A percentile compares a stretch with the other conserved stretches of the same genome.
These are phyloP conservation scores for Macrochelys suwanniensis DNA, from an alignment of 2,797 vertebrate genomes.

Conservation along the genomic window DNA sequence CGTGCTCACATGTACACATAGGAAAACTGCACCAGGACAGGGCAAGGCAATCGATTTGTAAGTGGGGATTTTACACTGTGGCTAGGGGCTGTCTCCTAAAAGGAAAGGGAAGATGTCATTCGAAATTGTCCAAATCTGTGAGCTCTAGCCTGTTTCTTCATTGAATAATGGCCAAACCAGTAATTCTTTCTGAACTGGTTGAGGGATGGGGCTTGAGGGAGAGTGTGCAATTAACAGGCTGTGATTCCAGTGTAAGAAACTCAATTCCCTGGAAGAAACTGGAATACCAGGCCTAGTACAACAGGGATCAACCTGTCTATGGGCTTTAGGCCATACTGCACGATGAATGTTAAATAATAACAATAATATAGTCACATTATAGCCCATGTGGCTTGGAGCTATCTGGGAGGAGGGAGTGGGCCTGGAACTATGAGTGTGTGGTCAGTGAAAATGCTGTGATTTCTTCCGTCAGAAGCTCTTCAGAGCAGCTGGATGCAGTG, in stretches of 20 bases:
- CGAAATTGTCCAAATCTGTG: background rate
- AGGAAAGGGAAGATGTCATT: background rate
- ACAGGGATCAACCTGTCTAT: background rate
- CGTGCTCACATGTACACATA: background rate
- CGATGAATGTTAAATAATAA: background rate
- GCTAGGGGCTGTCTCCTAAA: background rate
- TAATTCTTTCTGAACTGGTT: slow-evolving; percentile 50
- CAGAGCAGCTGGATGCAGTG: too few species aligned
- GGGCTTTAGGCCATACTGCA: background rate
- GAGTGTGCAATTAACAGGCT: slow-evolving; percentile 32
- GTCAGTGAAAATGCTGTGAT: background rate
- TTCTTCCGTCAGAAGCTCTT: background rate
- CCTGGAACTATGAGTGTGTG: background rate
- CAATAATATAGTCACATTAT: background rate
- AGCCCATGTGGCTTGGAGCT: background rate
- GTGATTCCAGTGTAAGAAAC: slow-evolving; percentile 50
- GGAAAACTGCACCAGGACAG: background rate
- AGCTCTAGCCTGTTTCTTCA: background rate
- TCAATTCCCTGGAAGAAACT: background rate
- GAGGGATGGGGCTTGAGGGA: slow-evolving; percentile 32
- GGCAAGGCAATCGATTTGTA: background rate
- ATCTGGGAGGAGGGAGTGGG: background rate
- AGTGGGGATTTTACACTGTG: background rate
- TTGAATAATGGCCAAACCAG: background rate
- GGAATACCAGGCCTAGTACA: background rate